These are phyloP conservation scores for Listronotus oregonensis DNA, from an alignment of 1,140 invertebrate genomes.

Conservation along the genomic window DNA sequence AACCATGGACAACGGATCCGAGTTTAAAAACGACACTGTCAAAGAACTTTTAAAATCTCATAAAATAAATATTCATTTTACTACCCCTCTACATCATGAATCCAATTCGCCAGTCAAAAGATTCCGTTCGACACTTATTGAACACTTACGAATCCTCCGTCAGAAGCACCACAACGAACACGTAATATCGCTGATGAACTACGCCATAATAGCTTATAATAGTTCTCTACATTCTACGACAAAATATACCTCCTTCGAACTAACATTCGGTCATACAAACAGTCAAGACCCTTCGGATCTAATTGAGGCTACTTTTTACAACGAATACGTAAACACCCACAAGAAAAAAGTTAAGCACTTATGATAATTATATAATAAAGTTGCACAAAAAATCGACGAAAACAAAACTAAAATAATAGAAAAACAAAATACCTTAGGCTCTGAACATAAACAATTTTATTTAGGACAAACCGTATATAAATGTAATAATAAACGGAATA, in stretches of 20 bases:
- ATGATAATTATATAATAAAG: slow-evolving; percentile 10
- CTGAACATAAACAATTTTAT: slow-evolving; percentile 13
- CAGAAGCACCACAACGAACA: slow-evolving; percentile 50
- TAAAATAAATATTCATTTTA: too few relatives aligned
- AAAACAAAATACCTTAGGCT: background rate
- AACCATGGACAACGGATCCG: slow-evolving; percentile 36
- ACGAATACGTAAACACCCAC: too few relatives aligned
- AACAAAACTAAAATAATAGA: slow-evolving; percentile 5
- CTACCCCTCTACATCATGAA: too few relatives aligned
- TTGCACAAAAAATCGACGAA: slow-evolving; percentile 7
- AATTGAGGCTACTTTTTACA: background rate
- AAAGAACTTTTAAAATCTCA: too few relatives aligned
- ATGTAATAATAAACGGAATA: slow-evolving; percentile 9
- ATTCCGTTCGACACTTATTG: too few relatives aligned
- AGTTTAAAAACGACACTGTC: too few relatives aligned
- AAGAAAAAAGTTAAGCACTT: slow-evolving; percentile 14
- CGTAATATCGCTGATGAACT: slow-evolving; percentile 36
- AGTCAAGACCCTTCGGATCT: background rate
- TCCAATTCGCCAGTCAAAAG: too few relatives aligned
- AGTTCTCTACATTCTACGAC: slow-evolving; percentile 23
- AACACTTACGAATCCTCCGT: slow-evolving; percentile 43
- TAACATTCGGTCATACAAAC: slow-evolving; percentile 18
- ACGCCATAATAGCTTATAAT: too few relatives aligned
- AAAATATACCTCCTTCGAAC: slow-evolving; percentile 24
- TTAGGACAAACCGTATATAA: too few relatives aligned